Evolutionary conservation across 2,113 vertebrate species (phyloP), one percentile per base, ranked within the genome.

Genomic region (Gracilinanus agilis): DNA sequence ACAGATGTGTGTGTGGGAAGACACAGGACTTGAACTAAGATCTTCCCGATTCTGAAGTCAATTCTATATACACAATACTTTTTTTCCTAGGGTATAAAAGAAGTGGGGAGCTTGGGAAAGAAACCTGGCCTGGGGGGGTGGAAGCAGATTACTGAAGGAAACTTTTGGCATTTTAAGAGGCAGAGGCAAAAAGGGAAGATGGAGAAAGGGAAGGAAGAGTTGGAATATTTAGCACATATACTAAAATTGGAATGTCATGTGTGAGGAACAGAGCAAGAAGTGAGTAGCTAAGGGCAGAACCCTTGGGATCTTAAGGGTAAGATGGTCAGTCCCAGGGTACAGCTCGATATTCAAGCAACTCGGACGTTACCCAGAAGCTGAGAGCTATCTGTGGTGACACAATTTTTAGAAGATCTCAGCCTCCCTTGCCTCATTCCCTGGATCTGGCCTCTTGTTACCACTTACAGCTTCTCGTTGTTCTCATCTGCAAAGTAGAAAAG

Each of bases 401-500:
- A 49, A 40, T 40, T 19, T 83, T 83, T 40, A 40, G 21, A 21
- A 83, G 67, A 40, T 21, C 6, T n/a, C 13, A 49, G 49, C 49
- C 49, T 49, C 56, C 49, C 1, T 58, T 53, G 54, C 19, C 34
- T 75, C 34, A 19, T 16, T 2, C 23, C 0, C 54, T 1, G 24
- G 0, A 0, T 90, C 92, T 88, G 54, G 34, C 34, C 49, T 9
- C 27, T 8, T 40, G 29, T 90, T 6, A 1, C 27, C 75, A 98
- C 99, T 99, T 97, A 99, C 99, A 99, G 98, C 98, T 99, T 99
- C 98, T 99, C 99, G 5, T 99, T 99, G 98, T 99, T 99, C 98
- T 99, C 99, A 0, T 99, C 99, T 0, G 99, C 99, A 54, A 99
- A 99, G 98, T 99, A 99, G 98, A 99, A 98, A 93, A 99, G 99